phyloP scores from a whole-genome alignment of 1,140 invertebrate species.

The Nephotettix cincticeps region DNA sequence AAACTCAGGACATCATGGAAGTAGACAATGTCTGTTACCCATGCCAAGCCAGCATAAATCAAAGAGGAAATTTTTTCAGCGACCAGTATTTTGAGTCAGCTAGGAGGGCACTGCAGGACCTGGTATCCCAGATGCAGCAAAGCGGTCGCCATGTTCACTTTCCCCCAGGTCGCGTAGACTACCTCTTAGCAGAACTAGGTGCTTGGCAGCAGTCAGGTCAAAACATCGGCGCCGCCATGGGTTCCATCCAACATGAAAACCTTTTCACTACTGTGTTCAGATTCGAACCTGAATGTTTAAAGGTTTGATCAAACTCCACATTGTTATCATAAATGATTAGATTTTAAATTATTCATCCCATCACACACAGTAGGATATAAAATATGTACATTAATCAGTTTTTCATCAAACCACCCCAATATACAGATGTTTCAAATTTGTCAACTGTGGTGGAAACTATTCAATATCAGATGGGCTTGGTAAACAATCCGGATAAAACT shows the following conservation, averaged over 20 bases:
- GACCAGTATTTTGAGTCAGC: slow-evolving; percentile 18
- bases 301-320: background rate
- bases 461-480: too few relatives aligned
- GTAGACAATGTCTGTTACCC: background rate
- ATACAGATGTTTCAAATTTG: too few relatives aligned
- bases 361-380: too few relatives aligned
- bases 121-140: background rate
- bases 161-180: background rate
- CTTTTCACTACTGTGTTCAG: background rate
- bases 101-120: background rate
- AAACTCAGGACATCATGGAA: background rate
- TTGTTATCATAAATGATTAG: too few relatives aligned
- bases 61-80: slow-evolving; percentile 11
- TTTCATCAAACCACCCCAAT: too few relatives aligned
- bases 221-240: background rate
- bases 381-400: too few relatives aligned
- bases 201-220: slow-evolving; percentile 16
- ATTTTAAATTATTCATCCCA: too few relatives aligned
- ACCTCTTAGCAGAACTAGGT: background rate
- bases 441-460: too few relatives aligned
- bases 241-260: background rate
- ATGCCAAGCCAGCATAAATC: background rate
- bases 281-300: slow-evolving; percentile 1
- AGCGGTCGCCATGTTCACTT: background rate
- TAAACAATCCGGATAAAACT: too few relatives aligned